These are phyloP conservation scores for Phortica magna DNA, from an alignment of 2,888 invertebrate genomes.

Conservation along the genomic window DNA sequence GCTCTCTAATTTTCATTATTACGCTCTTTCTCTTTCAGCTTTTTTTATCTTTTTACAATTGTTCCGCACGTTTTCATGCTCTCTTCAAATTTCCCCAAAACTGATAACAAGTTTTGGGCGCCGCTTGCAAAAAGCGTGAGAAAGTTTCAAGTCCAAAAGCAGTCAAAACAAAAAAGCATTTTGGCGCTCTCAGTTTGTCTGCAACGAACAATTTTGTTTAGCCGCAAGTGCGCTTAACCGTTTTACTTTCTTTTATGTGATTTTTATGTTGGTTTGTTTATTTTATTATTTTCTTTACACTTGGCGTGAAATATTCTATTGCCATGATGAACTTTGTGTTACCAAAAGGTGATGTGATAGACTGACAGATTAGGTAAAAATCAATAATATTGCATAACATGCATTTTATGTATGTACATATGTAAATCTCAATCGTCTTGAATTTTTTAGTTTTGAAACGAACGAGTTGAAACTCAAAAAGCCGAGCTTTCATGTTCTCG, in stretches of 20 bases:
- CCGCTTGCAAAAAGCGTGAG: conserved; percentile 23
- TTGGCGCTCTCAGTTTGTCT: neutral
- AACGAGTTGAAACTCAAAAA: too few species aligned
- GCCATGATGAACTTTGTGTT: too few species aligned
- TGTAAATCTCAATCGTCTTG: too few species aligned
- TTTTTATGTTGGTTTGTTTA: too few species aligned
- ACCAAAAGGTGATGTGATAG: too few species aligned
- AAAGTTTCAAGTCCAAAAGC: conserved; percentile 18
- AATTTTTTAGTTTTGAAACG: too few species aligned
- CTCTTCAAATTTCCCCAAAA: neutral
- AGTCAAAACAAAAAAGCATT: conserved; percentile 4
- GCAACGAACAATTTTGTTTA: neutral
- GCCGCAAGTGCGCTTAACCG: neutral
- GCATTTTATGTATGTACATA: too few species aligned
- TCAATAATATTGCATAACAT: too few species aligned
- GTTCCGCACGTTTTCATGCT: neutral
- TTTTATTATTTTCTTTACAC: neutral
- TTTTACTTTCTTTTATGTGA: conserved; percentile 12
- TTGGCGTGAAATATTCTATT: too few species aligned
- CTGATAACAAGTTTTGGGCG: conserved; percentile 25
- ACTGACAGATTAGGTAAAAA: too few species aligned
- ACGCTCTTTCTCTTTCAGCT: neutral
- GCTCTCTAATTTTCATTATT: too few species aligned
- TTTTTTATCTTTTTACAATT: neutral
- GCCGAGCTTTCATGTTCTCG: too few species aligned